Percentiles rank a stretch among this genome's conserved stretches.
These are phyloP conservation scores for Indicator indicator DNA, from an alignment of 2,113 vertebrate genomes.

Conservation along the genomic window DNA sequence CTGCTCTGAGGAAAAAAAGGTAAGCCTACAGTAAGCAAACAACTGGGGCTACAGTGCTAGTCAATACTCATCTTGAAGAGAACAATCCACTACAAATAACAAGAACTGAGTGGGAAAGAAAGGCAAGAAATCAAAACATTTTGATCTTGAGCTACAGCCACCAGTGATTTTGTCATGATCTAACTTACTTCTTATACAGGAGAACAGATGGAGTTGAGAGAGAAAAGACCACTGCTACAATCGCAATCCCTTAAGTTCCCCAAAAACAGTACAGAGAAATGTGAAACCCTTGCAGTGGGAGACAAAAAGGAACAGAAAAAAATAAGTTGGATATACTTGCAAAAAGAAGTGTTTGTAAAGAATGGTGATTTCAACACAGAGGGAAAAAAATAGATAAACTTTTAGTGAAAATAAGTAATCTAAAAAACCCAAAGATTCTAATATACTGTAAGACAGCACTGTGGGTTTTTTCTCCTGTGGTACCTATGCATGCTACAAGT, in stretches of 20 bases:
- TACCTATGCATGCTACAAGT: background rate
- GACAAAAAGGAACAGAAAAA: background rate
- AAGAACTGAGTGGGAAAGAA: background rate
- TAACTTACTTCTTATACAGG: background rate
- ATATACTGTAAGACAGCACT: background rate
- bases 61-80: background rate
- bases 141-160: background rate
- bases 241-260: background rate
- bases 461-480: background rate
- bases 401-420: background rate
- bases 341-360: background rate
- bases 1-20: background rate
- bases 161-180: background rate
- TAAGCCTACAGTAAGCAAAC: background rate
- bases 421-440: background rate
- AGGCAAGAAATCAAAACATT: background rate
- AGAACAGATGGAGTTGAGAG: background rate
- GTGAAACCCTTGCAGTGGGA: background rate
- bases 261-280: background rate
- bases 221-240: background rate
- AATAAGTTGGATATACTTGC: fast-evolving
- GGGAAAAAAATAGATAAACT: background rate
- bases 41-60: background rate
- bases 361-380: background rate
- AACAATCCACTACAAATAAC: background rate